Base-by-base conservation (phyloP, 2,113 vertebrate species). In the Callaeas wilsoni region DNA sequence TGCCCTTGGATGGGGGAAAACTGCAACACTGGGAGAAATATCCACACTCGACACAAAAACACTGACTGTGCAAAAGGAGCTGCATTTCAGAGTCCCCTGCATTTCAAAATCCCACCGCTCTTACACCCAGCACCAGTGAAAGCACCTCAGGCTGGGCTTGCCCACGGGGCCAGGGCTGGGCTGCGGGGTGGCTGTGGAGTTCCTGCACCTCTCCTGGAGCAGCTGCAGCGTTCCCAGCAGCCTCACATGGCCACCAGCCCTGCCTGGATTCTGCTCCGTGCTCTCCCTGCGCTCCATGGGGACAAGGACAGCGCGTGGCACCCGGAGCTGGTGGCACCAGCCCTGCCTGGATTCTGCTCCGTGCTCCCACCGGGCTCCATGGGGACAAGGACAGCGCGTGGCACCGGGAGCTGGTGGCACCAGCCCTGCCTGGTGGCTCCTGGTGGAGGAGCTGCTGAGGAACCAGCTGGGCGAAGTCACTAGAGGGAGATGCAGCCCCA, bases 401-500 rank as follows among this genome's bases (percentile, higher is more conserved):
- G 11, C 73, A 37, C 73, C 42, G 6, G 3, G 35, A 26, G 57
- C 29, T 52, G 75, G 35, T 17, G 47, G 30, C 78, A 23, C 41
- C 64, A n/a, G 4, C 12, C 35, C 12, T 0, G 4, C 68, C 49
- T 27, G 75, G 64, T 13, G 95, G 62, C 42, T 80, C 32, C 32
- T 21, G 25, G 26, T 11, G 44, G 6, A 1, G 37, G 16, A 49
- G 77, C 39, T 10, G 68, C 32, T 0, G 59, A 57, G 60, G 37
- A 84, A 35, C 8, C 0, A 41, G 23, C 94, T 33, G 37, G 1
- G 5, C 90, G 79, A 18, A 90, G 93, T 94, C 95, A 97, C 94
- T 97, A 97, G 95, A 96, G 96, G 95, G 95, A 96, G 96, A 95
- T 69, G 76, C 92, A 95, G 71, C 59, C 68, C 90, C 93, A 49